phyloP scores from a whole-genome alignment of 1,140 invertebrate genomes.

The Ostrea denselamellosa region DNA sequence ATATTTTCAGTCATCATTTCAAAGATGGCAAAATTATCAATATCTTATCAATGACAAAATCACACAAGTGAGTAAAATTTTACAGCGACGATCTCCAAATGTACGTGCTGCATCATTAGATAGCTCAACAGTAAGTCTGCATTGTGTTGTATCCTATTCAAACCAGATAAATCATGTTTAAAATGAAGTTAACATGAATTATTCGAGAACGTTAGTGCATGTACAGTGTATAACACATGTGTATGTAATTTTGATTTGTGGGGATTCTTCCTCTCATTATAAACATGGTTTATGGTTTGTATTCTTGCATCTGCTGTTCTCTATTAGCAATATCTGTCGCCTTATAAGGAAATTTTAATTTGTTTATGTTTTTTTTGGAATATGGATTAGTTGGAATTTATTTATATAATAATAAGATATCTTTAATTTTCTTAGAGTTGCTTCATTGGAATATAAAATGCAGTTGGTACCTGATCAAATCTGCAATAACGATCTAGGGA shows the following conservation, averaged over 20 bases:
- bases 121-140: constrained; percentile 5
- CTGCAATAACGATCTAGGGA: too few species aligned
- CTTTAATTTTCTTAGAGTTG: too few species aligned
- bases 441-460: too few species aligned
- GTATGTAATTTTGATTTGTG: not conserved
- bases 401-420: too few species aligned
- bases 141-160: not conserved
- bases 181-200: not conserved
- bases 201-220: too few species aligned
- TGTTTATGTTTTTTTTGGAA: too few species aligned
- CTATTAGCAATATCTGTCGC: too few species aligned
- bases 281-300: not conserved
- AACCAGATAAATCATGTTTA: not conserved
- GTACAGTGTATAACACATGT: not conserved
- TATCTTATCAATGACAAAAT: not conserved
- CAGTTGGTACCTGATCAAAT: too few species aligned
- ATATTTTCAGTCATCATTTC: too few species aligned
- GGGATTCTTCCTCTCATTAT: not conserved
- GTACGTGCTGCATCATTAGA: constrained; percentile 17
- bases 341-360: too few species aligned
- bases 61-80: not conserved
- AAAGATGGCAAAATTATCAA: not conserved
- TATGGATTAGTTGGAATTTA: too few species aligned
- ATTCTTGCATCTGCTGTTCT: too few species aligned
- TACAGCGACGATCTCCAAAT: constrained; percentile 15